Percentiles rank a stretch among this genome's conserved stretches.
These are phyloP conservation scores for Drosophila parvula DNA, from an alignment of 1,140 invertebrate genomes.

Conservation along the genomic window DNA sequence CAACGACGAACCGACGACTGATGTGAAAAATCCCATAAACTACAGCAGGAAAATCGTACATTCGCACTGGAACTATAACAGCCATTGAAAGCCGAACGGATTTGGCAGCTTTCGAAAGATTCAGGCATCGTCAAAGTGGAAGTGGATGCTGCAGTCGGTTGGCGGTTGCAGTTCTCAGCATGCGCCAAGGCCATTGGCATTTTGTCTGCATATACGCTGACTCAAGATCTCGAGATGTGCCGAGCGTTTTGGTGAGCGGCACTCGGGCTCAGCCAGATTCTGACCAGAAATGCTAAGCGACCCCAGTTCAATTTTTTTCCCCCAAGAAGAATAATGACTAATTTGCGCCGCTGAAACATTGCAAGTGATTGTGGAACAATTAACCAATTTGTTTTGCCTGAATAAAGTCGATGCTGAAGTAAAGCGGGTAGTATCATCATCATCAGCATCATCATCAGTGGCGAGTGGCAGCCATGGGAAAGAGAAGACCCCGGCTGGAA, in stretches of 20 bases:
- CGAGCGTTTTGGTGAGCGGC: constrained; percentile 40
- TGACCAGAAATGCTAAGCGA: constrained; percentile 32
- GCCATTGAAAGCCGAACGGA: constrained; percentile 68
- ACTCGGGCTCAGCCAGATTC: constrained; percentile 23
- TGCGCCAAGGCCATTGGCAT: constrained; percentile 75
- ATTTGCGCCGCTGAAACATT: constrained; percentile 19
- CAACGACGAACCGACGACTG: constrained; percentile 14
- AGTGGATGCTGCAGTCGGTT: constrained; percentile 33
- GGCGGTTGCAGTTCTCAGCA: constrained; percentile 66
- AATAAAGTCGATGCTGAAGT: constrained; percentile 44
- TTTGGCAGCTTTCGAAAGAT: constrained; percentile 76
- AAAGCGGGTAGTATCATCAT: constrained; percentile 21
- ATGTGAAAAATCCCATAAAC: constrained; percentile 76
- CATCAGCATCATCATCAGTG: constrained; percentile 39
- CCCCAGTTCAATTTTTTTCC: constrained; percentile 38
- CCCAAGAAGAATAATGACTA: constrained; percentile 9
- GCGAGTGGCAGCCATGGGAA: constrained; percentile 66
- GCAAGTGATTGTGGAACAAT: constrained; percentile 53
- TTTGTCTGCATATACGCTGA: constrained; percentile 49
- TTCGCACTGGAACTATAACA: constrained; percentile 63
- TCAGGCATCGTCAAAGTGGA: constrained; percentile 44
- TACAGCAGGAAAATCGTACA: constrained; percentile 27
- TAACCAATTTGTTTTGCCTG: constrained; percentile 63
- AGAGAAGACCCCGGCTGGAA: constrained; percentile 50
- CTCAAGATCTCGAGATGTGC: constrained; percentile 15